Conservation (phyloP, 2,113 vertebrate genomes). For the Tretioscincus oriximinensis region DNA sequence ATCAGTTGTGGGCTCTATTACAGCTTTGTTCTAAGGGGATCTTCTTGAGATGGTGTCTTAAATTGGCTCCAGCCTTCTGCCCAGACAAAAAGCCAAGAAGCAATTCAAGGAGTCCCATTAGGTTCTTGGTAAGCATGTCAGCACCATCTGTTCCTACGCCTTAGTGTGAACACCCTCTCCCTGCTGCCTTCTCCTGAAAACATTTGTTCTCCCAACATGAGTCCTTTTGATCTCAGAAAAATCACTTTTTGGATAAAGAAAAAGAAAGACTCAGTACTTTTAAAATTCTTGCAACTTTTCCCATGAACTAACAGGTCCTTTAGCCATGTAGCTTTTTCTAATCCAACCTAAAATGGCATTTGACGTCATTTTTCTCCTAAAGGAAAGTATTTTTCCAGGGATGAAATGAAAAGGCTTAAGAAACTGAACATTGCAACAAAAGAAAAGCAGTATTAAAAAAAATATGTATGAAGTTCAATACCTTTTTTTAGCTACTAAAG, state of each 20-base stretch:
- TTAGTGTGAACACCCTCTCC: constrained; percentile 63
- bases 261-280: constrained; percentile 22
- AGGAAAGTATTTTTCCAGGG: neutral
- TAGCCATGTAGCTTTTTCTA: neutral
- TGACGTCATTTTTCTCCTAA: neutral
- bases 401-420: neutral
- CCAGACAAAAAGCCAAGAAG: neutral
- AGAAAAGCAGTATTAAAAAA: neutral
- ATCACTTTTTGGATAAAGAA: constrained; percentile 38
- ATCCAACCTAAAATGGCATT: neutral
- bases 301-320: neutral
- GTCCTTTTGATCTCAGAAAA: constrained; percentile 70
- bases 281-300: neutral
- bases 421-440: neutral
- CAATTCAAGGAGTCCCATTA: neutral
- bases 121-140: constrained; percentile 15
- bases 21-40: neutral
- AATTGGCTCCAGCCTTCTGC: constrained; percentile 2
- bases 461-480: neutral
- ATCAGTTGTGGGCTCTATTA: neutral
- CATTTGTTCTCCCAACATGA: constrained; percentile 73
- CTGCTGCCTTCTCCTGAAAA: constrained; percentile 49
- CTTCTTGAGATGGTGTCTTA: neutral
- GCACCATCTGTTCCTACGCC: constrained; percentile 74
- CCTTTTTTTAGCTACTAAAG: neutral